These are phyloP conservation scores for Lineus longissimus DNA, from an alignment of 1,140 invertebrate genomes.

Conservation along the genomic window DNA sequence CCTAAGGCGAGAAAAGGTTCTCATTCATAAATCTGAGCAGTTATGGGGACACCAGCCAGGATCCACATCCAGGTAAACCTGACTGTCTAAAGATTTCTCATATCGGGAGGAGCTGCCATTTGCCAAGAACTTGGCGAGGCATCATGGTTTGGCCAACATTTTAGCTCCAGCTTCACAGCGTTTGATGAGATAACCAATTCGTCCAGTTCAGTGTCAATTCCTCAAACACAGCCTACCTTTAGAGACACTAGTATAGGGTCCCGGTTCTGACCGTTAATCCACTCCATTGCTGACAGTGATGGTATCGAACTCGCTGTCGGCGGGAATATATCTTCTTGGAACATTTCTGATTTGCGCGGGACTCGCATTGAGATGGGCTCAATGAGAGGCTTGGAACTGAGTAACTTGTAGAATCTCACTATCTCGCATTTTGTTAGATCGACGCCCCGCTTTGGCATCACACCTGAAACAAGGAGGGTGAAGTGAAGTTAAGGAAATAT, in stretches of 20 bases:
- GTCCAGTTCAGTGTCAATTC: too few species aligned
- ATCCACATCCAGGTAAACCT: too few species aligned
- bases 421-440: constrained; percentile 78
- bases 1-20: too few species aligned
- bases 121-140: too few species aligned
- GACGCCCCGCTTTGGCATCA: constrained; percentile 91
- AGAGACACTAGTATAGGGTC: constrained; percentile 79
- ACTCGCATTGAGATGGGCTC: constrained; percentile 94
- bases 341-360: constrained; percentile 76
- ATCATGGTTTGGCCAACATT: too few species aligned
- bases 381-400: constrained; percentile 78
- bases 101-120: too few species aligned
- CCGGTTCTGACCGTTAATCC: constrained; percentile 78
- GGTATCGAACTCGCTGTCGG: constrained; percentile 81
- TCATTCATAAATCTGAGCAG: too few species aligned
- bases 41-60: too few species aligned
- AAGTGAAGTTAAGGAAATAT: neutral
- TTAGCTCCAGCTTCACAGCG: too few species aligned
- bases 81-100: too few species aligned
- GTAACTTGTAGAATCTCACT: constrained; percentile 87
- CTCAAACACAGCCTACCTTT: too few species aligned
- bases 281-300: constrained; percentile 79
- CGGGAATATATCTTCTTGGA: constrained; percentile 88
- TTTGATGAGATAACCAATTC: too few species aligned
- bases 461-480: constrained; percentile 42